phyloP scores from a whole-genome alignment of 2,113 vertebrate species.

The Camelus bactrianus region DNA sequence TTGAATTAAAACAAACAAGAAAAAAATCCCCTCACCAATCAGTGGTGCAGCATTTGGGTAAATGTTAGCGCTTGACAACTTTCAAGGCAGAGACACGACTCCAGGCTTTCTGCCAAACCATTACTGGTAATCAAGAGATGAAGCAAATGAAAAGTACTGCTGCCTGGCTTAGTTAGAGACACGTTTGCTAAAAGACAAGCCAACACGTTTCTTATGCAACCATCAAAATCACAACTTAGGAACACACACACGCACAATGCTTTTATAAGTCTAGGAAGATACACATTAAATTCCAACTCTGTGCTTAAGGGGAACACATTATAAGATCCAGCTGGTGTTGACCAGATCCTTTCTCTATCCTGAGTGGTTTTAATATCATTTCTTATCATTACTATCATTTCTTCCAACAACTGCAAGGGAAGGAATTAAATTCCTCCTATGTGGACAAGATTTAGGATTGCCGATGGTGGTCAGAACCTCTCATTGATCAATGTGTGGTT shows the following conservation, averaged over 20 bases:
- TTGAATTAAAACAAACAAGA: conserved; percentile 46
- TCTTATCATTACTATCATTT: neutral
- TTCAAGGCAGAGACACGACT: conserved; percentile 40
- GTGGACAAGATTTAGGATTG: conserved; percentile 46
- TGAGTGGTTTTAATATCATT: conserved; percentile 32
- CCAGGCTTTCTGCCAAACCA: conserved; percentile 70
- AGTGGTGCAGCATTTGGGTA: conserved; percentile 11
- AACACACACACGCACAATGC: neutral
- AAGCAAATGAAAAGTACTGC: conserved; percentile 31
- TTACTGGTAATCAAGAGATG: conserved; percentile 67
- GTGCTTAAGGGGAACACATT: neutral
- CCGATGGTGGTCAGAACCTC: neutral
- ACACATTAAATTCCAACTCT: conserved; percentile 53
- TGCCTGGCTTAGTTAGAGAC: conserved; percentile 69
- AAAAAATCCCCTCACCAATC: neutral
- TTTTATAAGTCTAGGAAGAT: conserved; percentile 48
- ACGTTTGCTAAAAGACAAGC: conserved; percentile 64
- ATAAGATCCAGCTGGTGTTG: neutral
- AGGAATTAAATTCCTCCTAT: conserved; percentile 65
- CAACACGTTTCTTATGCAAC: conserved; percentile 58
- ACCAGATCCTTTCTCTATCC: conserved; percentile 5
- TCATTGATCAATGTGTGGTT: conserved; percentile 28
- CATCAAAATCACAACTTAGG: conserved; percentile 22
- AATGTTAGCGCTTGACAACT: conserved; percentile 53
- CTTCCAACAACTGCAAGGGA: neutral